These are phyloP conservation scores for Chlorodrepanis virens DNA, from an alignment of 2,113 vertebrate species.

Conservation along the genomic window DNA sequence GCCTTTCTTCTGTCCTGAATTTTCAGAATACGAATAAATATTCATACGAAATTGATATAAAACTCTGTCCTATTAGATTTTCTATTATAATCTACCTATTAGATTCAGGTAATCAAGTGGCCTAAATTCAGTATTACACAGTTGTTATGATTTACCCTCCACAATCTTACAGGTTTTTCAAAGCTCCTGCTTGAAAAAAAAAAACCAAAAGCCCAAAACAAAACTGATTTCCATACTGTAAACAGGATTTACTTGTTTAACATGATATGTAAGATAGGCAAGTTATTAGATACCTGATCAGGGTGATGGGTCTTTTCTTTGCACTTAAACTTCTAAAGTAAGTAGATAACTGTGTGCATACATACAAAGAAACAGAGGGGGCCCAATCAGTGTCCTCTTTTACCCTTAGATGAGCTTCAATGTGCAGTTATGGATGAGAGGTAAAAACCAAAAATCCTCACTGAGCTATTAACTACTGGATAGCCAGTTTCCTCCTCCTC, in stretches of 20 bases:
- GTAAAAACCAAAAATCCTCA: neutral
- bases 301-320: neutral
- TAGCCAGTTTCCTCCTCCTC: neutral
- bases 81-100: neutral
- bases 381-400: neutral
- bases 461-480: neutral
- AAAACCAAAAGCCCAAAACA: no score
- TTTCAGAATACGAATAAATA: neutral
- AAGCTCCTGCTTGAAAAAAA: neutral
- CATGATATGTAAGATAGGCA: rapidly evolving
- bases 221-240: neutral
- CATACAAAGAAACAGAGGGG: neutral
- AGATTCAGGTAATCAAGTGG: neutral
- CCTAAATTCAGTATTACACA: neutral
- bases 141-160: neutral
- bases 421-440: neutral
- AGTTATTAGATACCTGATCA: neutral
- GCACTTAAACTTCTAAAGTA: neutral
- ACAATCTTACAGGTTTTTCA: neutral
- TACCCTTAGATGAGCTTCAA: neutral
- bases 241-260: neutral
- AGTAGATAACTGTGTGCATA: neutral
- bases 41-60: neutral
- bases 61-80: neutral
- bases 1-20: neutral